Percentiles rank a stretch among this genome's conserved stretches.
phyloP scores from a whole-genome alignment of 2,888 invertebrate species.

The Cantharis flavilabris region DNA sequence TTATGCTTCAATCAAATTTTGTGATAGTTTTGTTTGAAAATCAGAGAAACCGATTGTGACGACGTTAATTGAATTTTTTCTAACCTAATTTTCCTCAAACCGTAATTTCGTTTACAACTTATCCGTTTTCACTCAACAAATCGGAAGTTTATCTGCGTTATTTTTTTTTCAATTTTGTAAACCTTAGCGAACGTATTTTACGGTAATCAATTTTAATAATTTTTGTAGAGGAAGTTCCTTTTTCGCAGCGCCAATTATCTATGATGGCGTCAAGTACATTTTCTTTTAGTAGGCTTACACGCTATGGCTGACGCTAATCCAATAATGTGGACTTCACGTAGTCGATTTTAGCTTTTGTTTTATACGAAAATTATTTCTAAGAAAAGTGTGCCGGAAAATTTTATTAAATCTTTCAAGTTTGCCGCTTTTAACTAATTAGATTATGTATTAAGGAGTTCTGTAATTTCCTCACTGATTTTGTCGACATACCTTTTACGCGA shows the following conservation, averaged over 20 bases:
- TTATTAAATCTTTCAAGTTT: background rate
- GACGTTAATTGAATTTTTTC: background rate
- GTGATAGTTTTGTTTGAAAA: background rate
- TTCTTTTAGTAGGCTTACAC: slow-evolving; percentile 9
- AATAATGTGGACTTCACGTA: background rate
- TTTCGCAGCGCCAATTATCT: slow-evolving; percentile 5
- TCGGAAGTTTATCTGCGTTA: background rate
- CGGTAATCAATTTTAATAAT: slow-evolving; percentile 7
- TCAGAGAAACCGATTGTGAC: background rate
- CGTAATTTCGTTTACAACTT: slow-evolving; percentile 15
- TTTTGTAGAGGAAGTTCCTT: slow-evolving; percentile 6
- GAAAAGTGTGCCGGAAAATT: background rate
- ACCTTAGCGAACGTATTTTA: background rate
- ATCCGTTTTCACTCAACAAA: slow-evolving; percentile 12
- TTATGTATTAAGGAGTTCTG: slow-evolving; percentile 11
- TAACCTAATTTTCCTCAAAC: slow-evolving; percentile 10
- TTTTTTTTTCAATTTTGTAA: background rate
- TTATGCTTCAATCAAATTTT: background rate
- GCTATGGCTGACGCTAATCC: background rate
- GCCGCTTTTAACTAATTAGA: slow-evolving; percentile 14
- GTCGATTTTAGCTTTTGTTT: background rate
- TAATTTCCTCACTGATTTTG: background rate
- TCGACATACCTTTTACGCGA: background rate
- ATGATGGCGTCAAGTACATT: slow-evolving; percentile 8
- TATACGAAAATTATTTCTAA: background rate